Evolutionary conservation across 2,113 vertebrate genomes (phyloP).

Genomic region (Chroicocephalus ridibundus): DNA sequence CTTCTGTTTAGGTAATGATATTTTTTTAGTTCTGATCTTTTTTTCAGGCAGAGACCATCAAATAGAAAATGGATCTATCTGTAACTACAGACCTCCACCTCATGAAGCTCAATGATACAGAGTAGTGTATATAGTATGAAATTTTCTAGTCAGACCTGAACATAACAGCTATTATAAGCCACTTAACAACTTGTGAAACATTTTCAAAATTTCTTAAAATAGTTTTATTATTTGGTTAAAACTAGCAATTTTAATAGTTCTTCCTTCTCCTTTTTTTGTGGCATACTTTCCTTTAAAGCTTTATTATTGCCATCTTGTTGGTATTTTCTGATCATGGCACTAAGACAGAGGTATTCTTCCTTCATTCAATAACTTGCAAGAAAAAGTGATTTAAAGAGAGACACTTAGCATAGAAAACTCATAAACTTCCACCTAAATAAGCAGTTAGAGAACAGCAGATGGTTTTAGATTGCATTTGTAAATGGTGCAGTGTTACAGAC

Average conservation of each 20-base stretch:
- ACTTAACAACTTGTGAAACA: background rate
- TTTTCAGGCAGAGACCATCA: slow-evolving; percentile 22
- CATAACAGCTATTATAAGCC: background rate
- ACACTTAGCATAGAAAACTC: slow-evolving; percentile 66
- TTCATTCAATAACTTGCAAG: slow-evolving; percentile 58
- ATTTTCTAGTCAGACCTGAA: background rate
- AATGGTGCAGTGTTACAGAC: slow-evolving; percentile 32
- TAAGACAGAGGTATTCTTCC: slow-evolving; percentile 35
- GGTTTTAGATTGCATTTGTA: slow-evolving; percentile 40
- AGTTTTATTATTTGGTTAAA: slow-evolving; percentile 47
- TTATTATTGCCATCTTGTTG: slow-evolving; percentile 50
- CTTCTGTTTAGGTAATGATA: slow-evolving; percentile 32
- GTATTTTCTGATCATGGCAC: slow-evolving; percentile 41
- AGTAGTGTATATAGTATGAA: background rate
- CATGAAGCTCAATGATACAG: background rate
- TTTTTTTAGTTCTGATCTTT: slow-evolving; percentile 34
- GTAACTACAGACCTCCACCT: background rate
- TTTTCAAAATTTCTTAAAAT: background rate
- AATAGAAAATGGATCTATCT: slow-evolving; percentile 18
- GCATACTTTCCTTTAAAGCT: slow-evolving; percentile 59
- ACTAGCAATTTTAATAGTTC: slow-evolving; percentile 46
- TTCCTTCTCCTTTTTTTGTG: slow-evolving; percentile 49
- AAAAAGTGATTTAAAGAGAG: slow-evolving; percentile 56
- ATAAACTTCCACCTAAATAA: slow-evolving; percentile 65
- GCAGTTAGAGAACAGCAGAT: slow-evolving; percentile 61